Conservation (phyloP, 2,113 vertebrate species). For the Tichodroma muraria region DNA sequence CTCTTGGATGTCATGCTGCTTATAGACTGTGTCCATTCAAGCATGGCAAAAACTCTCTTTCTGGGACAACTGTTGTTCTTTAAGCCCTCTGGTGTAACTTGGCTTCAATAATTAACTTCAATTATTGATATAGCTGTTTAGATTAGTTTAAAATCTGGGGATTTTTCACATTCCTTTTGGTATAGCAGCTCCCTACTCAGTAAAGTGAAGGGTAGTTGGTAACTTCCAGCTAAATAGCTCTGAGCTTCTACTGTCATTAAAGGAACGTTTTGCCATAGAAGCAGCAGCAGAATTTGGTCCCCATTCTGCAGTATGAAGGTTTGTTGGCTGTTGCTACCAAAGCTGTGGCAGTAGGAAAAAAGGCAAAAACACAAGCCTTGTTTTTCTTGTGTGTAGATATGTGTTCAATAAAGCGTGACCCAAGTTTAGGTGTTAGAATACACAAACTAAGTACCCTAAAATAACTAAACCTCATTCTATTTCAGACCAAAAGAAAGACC, state of each 20-base stretch:
- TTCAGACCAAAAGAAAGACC: neutral
- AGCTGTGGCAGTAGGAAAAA: neutral
- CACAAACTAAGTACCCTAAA: neutral
- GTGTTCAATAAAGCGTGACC: neutral
- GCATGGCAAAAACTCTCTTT: neutral
- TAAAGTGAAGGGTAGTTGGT: neutral
- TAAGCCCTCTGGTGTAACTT: neutral
- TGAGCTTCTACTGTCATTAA: neutral
- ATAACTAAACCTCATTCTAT: neutral
- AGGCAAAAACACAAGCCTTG: neutral
- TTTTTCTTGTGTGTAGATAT: neutral
- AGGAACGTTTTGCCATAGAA: neutral
- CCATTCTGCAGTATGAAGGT: neutral
- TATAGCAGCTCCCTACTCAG: neutral
- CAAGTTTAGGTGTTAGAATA: neutral
- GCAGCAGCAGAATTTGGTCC: neutral
- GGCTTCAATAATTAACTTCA: conserved; percentile 26
- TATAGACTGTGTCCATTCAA: neutral
- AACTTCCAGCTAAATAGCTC: neutral
- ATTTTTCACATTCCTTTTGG: neutral
- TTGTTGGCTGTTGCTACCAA: neutral
- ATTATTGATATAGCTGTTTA: neutral
- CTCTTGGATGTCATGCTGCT: neutral
- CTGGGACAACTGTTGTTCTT: neutral
- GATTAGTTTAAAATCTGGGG: neutral